Evolutionary conservation across 2,888 invertebrate species (phyloP).

Genomic region (Boloria selene): DNA sequence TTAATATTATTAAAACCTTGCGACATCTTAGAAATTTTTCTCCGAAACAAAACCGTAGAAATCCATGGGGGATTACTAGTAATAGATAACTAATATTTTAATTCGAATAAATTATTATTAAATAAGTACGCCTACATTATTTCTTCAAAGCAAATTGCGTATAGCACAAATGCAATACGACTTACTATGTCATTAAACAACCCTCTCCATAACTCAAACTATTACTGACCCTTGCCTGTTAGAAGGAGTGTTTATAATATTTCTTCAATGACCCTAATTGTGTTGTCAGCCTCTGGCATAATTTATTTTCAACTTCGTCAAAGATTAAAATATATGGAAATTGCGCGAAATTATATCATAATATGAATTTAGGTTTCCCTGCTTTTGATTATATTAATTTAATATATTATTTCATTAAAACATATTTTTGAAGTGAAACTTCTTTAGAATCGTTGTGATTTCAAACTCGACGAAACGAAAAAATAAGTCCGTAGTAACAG

Average conservation of each 20-base stretch:
- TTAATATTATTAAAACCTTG: too few relatives aligned
- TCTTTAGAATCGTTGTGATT: too few relatives aligned
- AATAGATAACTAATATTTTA: not conserved
- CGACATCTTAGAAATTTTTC: too few relatives aligned
- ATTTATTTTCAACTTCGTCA: constrained; percentile 40
- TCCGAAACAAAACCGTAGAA: too few relatives aligned
- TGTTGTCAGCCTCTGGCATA: constrained; percentile 56
- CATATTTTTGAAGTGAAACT: too few relatives aligned
- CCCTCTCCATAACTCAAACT: constrained; percentile 57
- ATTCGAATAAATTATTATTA: not conserved
- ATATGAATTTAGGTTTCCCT: too few relatives aligned
- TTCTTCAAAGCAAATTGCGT: constrained; percentile 1
- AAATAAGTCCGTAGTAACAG: too few relatives aligned
- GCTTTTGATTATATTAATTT: too few relatives aligned
- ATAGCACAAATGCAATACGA: constrained; percentile 26
- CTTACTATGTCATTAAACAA: constrained; percentile 37
- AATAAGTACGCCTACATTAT: not conserved
- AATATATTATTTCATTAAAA: too few relatives aligned
- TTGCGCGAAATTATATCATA: too few relatives aligned
- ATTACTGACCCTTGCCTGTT: constrained; percentile 38
- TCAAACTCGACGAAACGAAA: too few relatives aligned
- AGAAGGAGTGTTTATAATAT: constrained; percentile 46
- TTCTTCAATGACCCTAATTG: constrained; percentile 67
- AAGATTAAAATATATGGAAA: constrained; percentile 20
- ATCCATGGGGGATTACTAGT: too few relatives aligned